A percentile compares a stretch with the other conserved stretches of the same genome.
These are phyloP conservation scores for Artemia franciscana DNA, from an alignment of 1,140 invertebrate genomes.

Conservation along the genomic window DNA sequence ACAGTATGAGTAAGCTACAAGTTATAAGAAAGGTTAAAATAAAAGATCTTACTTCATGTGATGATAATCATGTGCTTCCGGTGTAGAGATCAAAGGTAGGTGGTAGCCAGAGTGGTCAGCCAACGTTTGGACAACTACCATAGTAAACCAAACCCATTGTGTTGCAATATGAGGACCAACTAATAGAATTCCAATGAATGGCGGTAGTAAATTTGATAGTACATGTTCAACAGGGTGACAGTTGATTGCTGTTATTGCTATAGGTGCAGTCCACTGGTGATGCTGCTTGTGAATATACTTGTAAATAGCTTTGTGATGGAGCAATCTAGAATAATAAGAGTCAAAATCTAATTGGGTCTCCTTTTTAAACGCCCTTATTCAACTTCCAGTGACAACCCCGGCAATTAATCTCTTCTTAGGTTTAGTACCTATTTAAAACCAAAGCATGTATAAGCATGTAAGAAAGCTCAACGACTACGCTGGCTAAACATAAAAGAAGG, in stretches of 20 bases:
- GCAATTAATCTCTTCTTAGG: too few species aligned
- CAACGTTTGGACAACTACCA: slow-evolving; percentile 52
- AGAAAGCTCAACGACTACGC: too few species aligned
- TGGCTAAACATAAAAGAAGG: too few species aligned
- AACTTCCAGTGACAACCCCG: too few species aligned
- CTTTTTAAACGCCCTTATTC: too few species aligned
- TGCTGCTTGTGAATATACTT: too few species aligned
- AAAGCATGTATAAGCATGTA: too few species aligned
- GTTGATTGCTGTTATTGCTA: slow-evolving; percentile 58
- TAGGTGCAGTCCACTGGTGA: slow-evolving; percentile 63
- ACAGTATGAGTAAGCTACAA: too few species aligned
- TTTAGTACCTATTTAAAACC: too few species aligned
- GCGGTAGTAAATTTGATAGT: slow-evolving; percentile 54
- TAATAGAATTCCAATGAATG: slow-evolving; percentile 52
- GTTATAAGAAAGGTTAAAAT: too few species aligned
- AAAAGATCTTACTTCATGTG: slow-evolving; percentile 64
- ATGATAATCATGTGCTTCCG: slow-evolving; percentile 74
- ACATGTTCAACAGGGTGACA: slow-evolving; percentile 69
- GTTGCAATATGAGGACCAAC: slow-evolving; percentile 59
- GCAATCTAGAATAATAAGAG: slow-evolving; percentile 29
- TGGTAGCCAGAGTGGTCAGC: slow-evolving; percentile 74
- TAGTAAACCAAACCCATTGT: slow-evolving; percentile 54
- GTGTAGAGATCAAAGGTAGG: slow-evolving; percentile 62
- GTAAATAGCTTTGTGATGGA: slow-evolving; percentile 50
- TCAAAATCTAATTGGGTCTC: too few species aligned